Base-by-base conservation (phyloP, 2,113 vertebrate genomes). In the Gavia stellata region DNA sequence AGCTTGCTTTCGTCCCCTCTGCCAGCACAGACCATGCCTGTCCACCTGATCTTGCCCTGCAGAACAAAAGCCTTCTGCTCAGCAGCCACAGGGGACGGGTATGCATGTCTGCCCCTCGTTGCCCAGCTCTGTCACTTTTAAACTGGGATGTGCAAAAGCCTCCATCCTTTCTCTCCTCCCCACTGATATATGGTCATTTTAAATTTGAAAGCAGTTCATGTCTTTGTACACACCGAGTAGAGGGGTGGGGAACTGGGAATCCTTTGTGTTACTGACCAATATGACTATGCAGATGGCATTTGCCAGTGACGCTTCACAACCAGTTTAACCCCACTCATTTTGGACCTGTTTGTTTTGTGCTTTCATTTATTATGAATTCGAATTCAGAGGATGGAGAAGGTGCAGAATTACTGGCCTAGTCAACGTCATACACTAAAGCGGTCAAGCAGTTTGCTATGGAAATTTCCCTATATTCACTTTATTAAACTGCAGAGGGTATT, bases 41-140 rank as follows among this genome's bases (percentile, higher is more conserved):
- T 72, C 68, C 96, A 96, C 93, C 93, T 96, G 77, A 95, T 92
- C 61, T 42, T 81, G 73, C 55, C 52, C 86, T 59, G 65, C 63
- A 74, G 89, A 94, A 96, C 84, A 93, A 94, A 95, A 94, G 87
- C 81, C 56, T 59, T 55, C 93, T 65, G 89, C 91, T 90, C 74
- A 42, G 62, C 66, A 82, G 84, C 78, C 12, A 1, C 9, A 0
- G 82, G 90, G 82, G 28, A 80, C 63, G 17, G 55, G 34, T 53
- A 53, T n/a, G 65, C 29, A 15, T 0, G 45, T 59, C 74, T 66
- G 45, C 25, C 15, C 42, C 70, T 47, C 50, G 74, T 70, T 82
- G 88, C 70, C 73, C 70, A 65, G 86, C 63, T 94, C 72, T 63
- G 86, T 47, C 75, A 63, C 26, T 15, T 36, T 78, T 67, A 8